These are phyloP conservation scores for Sebastes kiyomatsui DNA, from an alignment of 2,797 vertebrate species.

Conservation along the genomic window DNA sequence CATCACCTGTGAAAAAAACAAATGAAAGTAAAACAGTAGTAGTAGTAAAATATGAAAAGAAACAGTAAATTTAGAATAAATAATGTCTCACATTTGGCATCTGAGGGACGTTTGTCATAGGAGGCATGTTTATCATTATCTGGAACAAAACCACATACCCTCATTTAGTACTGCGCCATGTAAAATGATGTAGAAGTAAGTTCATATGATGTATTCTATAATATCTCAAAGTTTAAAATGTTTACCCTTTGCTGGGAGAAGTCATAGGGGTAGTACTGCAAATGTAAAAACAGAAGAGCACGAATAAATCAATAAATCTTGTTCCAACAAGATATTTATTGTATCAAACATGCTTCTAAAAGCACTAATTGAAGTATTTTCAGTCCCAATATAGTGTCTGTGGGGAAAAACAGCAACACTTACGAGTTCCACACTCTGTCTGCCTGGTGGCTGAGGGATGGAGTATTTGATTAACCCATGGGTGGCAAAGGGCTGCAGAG, in stretches of 20 bases:
- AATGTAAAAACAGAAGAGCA: constrained; percentile 32
- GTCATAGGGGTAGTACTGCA: constrained; percentile 84
- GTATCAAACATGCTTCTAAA: background rate
- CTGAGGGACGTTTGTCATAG: constrained; percentile 44
- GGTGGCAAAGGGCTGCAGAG: constrained; percentile 57
- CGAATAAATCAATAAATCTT: background rate
- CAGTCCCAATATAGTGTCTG: background rate
- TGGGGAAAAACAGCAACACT: constrained; percentile 34
- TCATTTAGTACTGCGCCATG: background rate
- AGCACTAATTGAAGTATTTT: background rate
- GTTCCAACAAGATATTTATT: background rate
- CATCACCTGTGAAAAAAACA: constrained; percentile 60
- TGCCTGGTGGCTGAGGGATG: constrained; percentile 82
- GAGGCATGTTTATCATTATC: constrained; percentile 66
- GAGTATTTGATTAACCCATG: constrained; percentile 83
- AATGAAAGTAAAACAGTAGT: background rate
- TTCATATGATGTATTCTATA: background rate
- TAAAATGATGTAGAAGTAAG: background rate
- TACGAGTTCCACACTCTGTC: constrained; percentile 85
- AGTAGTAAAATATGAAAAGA: background rate
- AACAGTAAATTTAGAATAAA: background rate
- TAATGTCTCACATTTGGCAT: constrained; percentile 60
- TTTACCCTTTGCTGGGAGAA: constrained; percentile 79
- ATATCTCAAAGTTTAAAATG: background rate
- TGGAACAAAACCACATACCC: constrained; percentile 51